Percentiles rank a stretch among this genome's conserved stretches.
Conservation (phyloP, 2,113 vertebrate genomes). For the human (Homo sapiens) region DNA sequence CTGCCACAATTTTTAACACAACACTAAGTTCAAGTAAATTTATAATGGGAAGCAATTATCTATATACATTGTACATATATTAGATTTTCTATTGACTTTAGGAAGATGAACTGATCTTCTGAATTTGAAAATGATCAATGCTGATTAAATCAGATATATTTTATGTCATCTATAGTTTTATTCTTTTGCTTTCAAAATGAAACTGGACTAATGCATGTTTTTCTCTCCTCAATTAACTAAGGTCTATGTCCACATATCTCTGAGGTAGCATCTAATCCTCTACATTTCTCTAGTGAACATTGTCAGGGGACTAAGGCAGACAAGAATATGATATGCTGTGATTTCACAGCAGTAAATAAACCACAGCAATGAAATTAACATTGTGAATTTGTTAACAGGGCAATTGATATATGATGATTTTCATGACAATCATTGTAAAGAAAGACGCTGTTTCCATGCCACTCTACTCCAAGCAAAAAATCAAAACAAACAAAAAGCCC, state of each 20-base stretch:
- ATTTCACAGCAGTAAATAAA: slow-evolving; percentile 37
- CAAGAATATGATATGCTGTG: slow-evolving; percentile 17
- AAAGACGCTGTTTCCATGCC: not conserved
- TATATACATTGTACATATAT: not conserved
- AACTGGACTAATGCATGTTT: not conserved
- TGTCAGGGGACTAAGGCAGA: not conserved
- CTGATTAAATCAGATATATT: slow-evolving; percentile 15
- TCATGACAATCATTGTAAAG: not conserved
- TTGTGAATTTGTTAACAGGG: slow-evolving; percentile 29
- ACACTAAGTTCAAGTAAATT: not conserved
- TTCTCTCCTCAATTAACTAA: not conserved
- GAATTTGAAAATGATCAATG: slow-evolving; percentile 9
- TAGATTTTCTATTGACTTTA: slow-evolving; percentile 44
- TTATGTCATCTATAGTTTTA: not conserved
- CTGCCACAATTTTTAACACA: not conserved
- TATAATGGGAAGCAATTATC: not conserved
- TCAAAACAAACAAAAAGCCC: not conserved
- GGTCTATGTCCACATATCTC: not conserved
- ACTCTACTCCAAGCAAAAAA: slow-evolving; percentile 17
- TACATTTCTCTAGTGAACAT: not conserved
- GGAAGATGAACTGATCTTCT: slow-evolving; percentile 19
- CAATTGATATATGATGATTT: not conserved
- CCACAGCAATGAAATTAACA: slow-evolving; percentile 1
- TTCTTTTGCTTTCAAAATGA: slow-evolving; percentile 19
- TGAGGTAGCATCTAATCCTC: not conserved